Conservation (phyloP, 2,888 invertebrate genomes). For the Harmothoe impar region DNA sequence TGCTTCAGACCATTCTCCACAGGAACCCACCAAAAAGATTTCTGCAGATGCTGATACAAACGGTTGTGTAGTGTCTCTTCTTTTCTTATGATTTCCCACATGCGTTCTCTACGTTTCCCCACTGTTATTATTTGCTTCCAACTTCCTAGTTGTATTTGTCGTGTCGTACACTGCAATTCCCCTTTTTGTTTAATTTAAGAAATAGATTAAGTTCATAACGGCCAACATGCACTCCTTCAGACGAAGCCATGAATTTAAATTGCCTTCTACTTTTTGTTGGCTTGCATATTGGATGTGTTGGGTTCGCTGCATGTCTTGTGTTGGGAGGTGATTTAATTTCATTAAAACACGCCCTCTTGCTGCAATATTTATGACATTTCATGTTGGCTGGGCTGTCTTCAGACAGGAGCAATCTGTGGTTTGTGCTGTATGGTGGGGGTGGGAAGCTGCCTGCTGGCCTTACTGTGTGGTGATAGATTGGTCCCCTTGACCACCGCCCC, state of each 20-base stretch:
- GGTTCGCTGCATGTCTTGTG: background rate
- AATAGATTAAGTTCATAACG: too few relatives aligned
- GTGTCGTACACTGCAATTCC: too few relatives aligned
- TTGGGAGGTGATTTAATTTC: background rate
- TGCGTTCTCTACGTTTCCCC: too few relatives aligned
- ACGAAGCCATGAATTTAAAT: background rate
- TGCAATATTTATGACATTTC: constrained; percentile 22
- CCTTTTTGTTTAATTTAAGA: too few relatives aligned
- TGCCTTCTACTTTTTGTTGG: background rate
- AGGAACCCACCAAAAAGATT: too few relatives aligned
- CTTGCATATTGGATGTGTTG: background rate
- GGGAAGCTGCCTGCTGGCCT: background rate
- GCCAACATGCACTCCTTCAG: background rate
- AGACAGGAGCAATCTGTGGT: background rate
- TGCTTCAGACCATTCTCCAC: too few relatives aligned
- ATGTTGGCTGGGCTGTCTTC: background rate
- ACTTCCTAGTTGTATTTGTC: too few relatives aligned
- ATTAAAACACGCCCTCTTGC: background rate
- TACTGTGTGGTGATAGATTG: constrained; percentile 15
- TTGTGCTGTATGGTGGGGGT: background rate
- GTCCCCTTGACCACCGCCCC: background rate
- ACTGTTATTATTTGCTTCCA: too few relatives aligned
- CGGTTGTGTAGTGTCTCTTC: too few relatives aligned
- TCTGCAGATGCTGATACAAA: too few relatives aligned
- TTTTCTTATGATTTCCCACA: too few relatives aligned